Evolutionary conservation across 2,113 vertebrate genomes (phyloP).

Genomic region (Clupea harengus): DNA sequence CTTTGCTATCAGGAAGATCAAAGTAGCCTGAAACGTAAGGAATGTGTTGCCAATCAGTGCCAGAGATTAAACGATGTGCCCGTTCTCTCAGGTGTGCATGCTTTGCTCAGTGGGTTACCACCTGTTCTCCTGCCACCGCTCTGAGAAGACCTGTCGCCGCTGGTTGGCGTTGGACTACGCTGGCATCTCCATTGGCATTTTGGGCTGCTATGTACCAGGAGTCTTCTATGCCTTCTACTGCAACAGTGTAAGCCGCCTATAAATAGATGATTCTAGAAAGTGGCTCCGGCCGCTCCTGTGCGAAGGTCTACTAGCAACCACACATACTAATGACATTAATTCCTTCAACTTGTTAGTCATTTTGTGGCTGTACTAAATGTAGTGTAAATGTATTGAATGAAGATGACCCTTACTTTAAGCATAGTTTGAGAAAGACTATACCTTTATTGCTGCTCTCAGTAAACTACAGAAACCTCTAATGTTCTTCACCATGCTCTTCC

Average conservation of each 20-base stretch:
- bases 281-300: not conserved
- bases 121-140: conserved; percentile 93
- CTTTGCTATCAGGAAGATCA: not conserved
- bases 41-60: conserved; percentile 9
- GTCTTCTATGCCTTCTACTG: conserved; percentile 99
- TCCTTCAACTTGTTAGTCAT: not conserved
- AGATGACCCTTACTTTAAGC: not conserved
- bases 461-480: no score
- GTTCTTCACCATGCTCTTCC: no score
- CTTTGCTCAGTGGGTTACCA: conserved; percentile 96
- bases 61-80: not conserved
- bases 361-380: not conserved
- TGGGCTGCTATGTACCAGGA: conserved; percentile 95
- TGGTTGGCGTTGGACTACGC: conserved; percentile 96
- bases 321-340: not conserved
- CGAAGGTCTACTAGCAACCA: not conserved
- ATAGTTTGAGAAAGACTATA: no score
- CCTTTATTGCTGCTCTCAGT: no score
- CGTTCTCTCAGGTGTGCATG: conserved; percentile 86
- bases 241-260: conserved; percentile 76
- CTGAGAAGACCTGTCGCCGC: conserved; percentile 90
- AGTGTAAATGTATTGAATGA: not conserved
- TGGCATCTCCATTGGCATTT: conserved; percentile 93
- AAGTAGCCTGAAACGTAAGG: not conserved
- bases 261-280: not conserved